Conservation (phyloP, 1,140 invertebrate species). For the Doryteuthis pealeii region DNA sequence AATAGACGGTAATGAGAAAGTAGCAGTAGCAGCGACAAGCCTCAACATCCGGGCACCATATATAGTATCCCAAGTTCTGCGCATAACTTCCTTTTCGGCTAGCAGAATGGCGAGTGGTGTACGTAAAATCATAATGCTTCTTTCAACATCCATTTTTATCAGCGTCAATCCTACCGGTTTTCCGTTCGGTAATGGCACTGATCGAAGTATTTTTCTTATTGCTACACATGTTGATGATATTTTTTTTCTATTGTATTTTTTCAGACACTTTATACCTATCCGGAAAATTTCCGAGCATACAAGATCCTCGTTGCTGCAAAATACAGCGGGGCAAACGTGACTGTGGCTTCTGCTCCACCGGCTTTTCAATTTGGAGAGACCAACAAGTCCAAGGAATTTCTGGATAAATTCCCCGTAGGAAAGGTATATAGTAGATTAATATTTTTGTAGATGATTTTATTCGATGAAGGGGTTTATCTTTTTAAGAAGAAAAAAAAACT, state of each 20-base stretch:
- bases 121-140: slow-evolving; percentile 49
- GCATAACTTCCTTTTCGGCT: slow-evolving; percentile 46
- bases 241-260: background rate
- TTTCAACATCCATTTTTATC: background rate
- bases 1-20: too few relatives aligned
- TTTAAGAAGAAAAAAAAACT: too few relatives aligned
- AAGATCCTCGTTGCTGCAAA: slow-evolving; percentile 94
- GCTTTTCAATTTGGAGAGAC: slow-evolving; percentile 92
- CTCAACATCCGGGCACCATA: slow-evolving; percentile 34
- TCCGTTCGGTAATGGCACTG: background rate
- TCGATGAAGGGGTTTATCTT: background rate
- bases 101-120: slow-evolving; percentile 66
- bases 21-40: too few relatives aligned
- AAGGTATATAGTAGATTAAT: slow-evolving; percentile 70
- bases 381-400: slow-evolving; percentile 82
- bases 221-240: background rate
- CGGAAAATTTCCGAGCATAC: slow-evolving; percentile 86
- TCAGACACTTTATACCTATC: slow-evolving; percentile 94
- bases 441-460: background rate
- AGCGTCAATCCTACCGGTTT: background rate
- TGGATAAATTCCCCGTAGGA: slow-evolving; percentile 91
- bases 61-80: background rate
- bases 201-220: background rate
- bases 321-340: slow-evolving; percentile 86
- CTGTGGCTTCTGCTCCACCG: slow-evolving; percentile 68